A percentile compares a stretch with the other conserved stretches of the same genome.
Evolutionary conservation across 2,113 vertebrate genomes (phyloP).

Genomic region (Syngnathus typhle): DNA sequence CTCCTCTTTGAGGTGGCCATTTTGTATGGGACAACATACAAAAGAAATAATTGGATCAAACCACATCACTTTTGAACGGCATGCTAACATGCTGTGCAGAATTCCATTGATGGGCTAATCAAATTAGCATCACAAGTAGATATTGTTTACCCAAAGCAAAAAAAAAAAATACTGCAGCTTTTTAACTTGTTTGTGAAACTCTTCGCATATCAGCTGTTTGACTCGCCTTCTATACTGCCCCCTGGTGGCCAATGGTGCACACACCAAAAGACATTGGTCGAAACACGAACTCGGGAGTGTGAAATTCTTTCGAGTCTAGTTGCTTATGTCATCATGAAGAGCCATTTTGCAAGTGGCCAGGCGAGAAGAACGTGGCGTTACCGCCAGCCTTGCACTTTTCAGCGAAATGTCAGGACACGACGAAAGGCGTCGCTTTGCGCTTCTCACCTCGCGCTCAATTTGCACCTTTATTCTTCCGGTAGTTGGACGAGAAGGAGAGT

Average conservation of each 20-base stretch:
- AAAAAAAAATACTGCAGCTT: not conserved
- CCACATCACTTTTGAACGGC: not conserved
- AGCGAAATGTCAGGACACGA: not conserved
- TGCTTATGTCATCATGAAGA: not conserved
- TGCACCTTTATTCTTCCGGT: conserved; percentile 28
- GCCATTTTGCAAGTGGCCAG: not conserved
- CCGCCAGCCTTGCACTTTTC: not conserved
- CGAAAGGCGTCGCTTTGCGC: conserved; percentile 3
- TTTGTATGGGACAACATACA: not conserved
- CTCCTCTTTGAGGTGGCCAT: not conserved
- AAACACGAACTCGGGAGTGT: no score
- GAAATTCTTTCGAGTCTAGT: no score
- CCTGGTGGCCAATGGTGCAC: no score
- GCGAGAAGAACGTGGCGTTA: not conserved
- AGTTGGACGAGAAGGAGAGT: conserved; percentile 97
- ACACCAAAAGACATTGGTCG: no score
- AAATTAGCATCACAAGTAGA: not conserved
- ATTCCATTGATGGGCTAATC: not conserved
- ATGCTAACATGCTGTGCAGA: not conserved
- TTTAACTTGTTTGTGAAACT: not conserved
- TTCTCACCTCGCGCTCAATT: conserved; percentile 37
- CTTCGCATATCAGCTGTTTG: not conserved
- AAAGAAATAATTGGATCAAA: not conserved
- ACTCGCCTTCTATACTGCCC: not conserved
- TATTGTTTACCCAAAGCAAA: not conserved